These are phyloP conservation scores for Gryon sp. DNA, from an alignment of 1,140 invertebrate genomes.

Conservation along the genomic window DNA sequence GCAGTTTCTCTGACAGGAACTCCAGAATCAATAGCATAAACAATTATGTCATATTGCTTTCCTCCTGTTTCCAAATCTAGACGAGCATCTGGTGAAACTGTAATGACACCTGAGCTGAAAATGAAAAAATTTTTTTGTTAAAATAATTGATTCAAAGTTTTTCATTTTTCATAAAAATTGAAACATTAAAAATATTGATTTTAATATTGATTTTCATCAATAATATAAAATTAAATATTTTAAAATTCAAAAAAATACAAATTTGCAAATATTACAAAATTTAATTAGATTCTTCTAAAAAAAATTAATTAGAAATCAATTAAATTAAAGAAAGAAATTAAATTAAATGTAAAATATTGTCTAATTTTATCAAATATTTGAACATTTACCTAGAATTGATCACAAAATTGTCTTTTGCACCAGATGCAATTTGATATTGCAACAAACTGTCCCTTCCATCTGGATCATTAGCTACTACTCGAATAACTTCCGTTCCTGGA, in stretches of 20 bases:
- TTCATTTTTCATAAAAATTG: too few species aligned
- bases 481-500: constrained; percentile 85
- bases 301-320: too few species aligned
- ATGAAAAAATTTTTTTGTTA: constrained; percentile 62
- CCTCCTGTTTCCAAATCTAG: constrained; percentile 86
- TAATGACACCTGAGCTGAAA: constrained; percentile 84
- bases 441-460: constrained; percentile 86
- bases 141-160: too few species aligned
- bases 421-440: constrained; percentile 86
- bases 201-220: too few species aligned
- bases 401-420: constrained; percentile 89
- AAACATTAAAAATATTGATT: too few species aligned
- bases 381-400: constrained; percentile 84
- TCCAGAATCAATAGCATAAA: constrained; percentile 86
- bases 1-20: constrained; percentile 87
- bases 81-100: constrained; percentile 85
- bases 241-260: too few species aligned
- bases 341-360: neutral
- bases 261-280: too few species aligned
- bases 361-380: neutral
- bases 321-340: neutral
- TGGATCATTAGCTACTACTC: constrained; percentile 86
- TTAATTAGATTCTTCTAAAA: too few species aligned
- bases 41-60: constrained; percentile 85
- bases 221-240: too few species aligned